Percentiles rank a stretch among this genome's conserved stretches.
Conservation (phyloP, 2,797 vertebrate genomes). For the Enoplosus armatus region DNA sequence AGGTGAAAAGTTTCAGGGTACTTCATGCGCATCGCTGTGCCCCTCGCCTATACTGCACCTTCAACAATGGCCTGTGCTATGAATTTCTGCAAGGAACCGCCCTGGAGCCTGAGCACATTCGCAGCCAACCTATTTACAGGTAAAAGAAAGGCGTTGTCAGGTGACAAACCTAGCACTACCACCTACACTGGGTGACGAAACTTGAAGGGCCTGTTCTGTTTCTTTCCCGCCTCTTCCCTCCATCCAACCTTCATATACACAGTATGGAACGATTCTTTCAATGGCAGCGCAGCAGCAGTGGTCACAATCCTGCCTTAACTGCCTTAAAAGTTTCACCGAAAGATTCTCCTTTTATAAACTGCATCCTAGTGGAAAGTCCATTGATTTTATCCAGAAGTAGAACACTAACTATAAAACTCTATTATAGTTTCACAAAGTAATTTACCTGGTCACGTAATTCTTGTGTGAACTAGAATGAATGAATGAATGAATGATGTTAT, state of each 20-base stretch:
- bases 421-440: neutral
- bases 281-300: neutral
- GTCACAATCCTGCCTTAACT: neutral
- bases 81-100: conserved; percentile 96
- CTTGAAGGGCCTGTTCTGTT: neutral
- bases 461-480: too few species aligned
- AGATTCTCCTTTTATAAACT: neutral
- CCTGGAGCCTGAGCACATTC: conserved; percentile 93
- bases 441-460: neutral
- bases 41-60: conserved; percentile 95
- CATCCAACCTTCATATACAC: neutral
- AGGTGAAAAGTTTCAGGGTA: conserved; percentile 97
- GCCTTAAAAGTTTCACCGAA: neutral
- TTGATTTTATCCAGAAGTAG: neutral
- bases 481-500: too few species aligned
- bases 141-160: too few species aligned
- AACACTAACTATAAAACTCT: neutral
- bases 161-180: too few species aligned
- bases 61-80: conserved; percentile 97
- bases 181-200: too few species aligned
- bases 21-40: conserved; percentile 94
- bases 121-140: conserved; percentile 92
- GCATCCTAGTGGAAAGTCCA: neutral
- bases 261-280: neutral
- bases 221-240: neutral